phyloP scores from a whole-genome alignment of 2,888 invertebrate species.

The Graphium colonna region DNA sequence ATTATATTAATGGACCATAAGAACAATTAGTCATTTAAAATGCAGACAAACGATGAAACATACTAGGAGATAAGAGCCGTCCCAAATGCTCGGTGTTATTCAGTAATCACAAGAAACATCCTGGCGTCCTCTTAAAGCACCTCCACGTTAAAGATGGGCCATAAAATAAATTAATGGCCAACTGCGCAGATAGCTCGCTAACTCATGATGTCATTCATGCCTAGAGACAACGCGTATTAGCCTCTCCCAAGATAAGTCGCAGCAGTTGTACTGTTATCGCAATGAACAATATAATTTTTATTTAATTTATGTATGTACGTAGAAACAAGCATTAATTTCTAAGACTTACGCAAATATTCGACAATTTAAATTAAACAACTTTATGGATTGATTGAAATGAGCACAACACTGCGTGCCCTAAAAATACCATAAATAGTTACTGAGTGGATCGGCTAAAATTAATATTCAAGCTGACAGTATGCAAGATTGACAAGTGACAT shows the following conservation, averaged over 20 bases:
- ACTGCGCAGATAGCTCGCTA: conserved; percentile 25
- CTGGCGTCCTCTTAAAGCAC: conserved; percentile 6
- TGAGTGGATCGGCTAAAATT: too few relatives aligned
- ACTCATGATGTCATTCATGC: conserved; percentile 25
- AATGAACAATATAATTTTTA: not conserved
- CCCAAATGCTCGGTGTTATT: not conserved
- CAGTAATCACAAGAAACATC: not conserved
- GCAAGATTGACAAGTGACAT: too few relatives aligned
- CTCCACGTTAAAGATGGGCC: conserved; percentile 4
- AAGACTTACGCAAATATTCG: too few relatives aligned
- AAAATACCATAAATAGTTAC: too few relatives aligned
- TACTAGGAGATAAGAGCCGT: not conserved
- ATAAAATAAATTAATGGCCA: conserved; percentile 25
- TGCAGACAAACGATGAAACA: not conserved
- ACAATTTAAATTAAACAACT: too few relatives aligned
- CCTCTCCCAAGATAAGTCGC: not conserved
- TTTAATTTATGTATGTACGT: not conserved
- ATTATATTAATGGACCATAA: not conserved
- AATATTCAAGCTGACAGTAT: too few relatives aligned
- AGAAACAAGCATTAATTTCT: too few relatives aligned
- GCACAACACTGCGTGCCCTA: too few relatives aligned
- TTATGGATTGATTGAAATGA: too few relatives aligned
- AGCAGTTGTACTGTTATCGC: not conserved
- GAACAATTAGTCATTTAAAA: not conserved
- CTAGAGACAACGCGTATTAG: conserved; percentile 8